A percentile compares a stretch with the other conserved stretches of the same genome.
Evolutionary conservation across 2,888 invertebrate species (phyloP).

Genomic region (Eupeodes latifasciatus): DNA sequence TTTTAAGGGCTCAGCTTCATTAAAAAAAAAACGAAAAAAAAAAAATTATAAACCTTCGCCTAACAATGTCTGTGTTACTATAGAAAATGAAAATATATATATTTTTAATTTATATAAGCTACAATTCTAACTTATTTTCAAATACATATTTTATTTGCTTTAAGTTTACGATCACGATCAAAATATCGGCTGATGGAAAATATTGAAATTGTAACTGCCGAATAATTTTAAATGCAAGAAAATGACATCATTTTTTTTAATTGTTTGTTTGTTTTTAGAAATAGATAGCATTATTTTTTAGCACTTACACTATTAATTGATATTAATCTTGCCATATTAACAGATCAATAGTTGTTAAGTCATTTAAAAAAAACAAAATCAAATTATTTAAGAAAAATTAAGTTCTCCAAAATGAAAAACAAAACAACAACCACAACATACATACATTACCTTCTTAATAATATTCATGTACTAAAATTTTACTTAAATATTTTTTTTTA

Average conservation of each 20-base stretch:
- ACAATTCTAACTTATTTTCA: constrained; percentile 66
- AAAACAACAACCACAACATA: not conserved
- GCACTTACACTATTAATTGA: constrained; percentile 69
- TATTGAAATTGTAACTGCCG: constrained; percentile 12
- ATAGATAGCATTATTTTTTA: constrained; percentile 58
- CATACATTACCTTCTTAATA: not conserved
- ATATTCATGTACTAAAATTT: constrained; percentile 43
- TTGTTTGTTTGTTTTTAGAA: constrained; percentile 22
- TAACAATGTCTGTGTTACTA: constrained; percentile 76
- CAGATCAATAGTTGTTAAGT: constrained; percentile 77
- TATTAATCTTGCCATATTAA: constrained; percentile 84
- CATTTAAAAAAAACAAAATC: not conserved
- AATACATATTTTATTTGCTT: constrained; percentile 27
- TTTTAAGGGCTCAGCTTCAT: constrained; percentile 70
- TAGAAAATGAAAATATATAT: constrained; percentile 40
- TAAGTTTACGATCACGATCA: constrained; percentile 34
- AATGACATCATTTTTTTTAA: constrained; percentile 36
- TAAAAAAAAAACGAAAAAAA: constrained; percentile 36
- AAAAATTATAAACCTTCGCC: constrained; percentile 52
- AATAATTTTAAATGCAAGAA: constrained; percentile 19
- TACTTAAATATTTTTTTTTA: constrained; percentile 17
- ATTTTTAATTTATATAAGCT: constrained; percentile 28
- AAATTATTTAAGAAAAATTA: constrained; percentile 13
- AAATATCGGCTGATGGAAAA: constrained; percentile 7
- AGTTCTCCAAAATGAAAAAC: constrained; percentile 5